These are phyloP conservation scores for Leptodactylus fuscus DNA, from an alignment of 2,113 vertebrate genomes.

Conservation along the genomic window DNA sequence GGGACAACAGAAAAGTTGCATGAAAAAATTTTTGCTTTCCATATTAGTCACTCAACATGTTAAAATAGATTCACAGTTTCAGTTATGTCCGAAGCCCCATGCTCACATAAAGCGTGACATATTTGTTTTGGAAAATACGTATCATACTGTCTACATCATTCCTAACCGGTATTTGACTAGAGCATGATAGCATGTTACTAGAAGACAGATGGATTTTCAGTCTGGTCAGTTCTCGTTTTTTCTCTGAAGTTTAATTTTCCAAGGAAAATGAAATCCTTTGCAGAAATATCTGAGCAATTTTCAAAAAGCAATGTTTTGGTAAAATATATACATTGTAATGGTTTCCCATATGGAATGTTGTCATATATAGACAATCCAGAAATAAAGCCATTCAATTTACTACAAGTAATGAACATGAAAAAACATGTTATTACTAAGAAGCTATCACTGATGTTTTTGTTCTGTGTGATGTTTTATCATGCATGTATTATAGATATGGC, in stretches of 20 bases:
- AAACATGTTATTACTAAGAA: too few species aligned
- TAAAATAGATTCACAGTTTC: neutral
- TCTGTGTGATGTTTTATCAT: too few species aligned
- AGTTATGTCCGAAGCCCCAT: too few species aligned
- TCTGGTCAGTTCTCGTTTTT: constrained; percentile 1
- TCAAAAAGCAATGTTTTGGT: neutral
- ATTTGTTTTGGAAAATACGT: too few species aligned
- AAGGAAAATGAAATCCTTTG: neutral
- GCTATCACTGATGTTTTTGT: too few species aligned
- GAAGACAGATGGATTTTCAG: neutral
- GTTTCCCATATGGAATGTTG: neutral
- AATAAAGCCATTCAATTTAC: too few species aligned
- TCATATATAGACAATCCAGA: too few species aligned
- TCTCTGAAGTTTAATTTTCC: constrained; percentile 17
- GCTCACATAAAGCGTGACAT: too few species aligned
- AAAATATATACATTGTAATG: neutral
- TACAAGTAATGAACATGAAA: too few species aligned
- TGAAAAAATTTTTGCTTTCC: neutral
- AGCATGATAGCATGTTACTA: neutral
- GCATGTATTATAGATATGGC: too few species aligned
- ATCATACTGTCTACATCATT: neutral
- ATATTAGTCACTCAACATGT: neutral
- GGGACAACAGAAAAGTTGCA: neutral
- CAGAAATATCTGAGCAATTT: constrained; percentile 2
- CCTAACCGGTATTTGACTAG: neutral